Evolutionary conservation across 2,888 invertebrate species (phyloP), one percentile per base, ranked within the genome.

Genomic region (Laothoe populi): DNA sequence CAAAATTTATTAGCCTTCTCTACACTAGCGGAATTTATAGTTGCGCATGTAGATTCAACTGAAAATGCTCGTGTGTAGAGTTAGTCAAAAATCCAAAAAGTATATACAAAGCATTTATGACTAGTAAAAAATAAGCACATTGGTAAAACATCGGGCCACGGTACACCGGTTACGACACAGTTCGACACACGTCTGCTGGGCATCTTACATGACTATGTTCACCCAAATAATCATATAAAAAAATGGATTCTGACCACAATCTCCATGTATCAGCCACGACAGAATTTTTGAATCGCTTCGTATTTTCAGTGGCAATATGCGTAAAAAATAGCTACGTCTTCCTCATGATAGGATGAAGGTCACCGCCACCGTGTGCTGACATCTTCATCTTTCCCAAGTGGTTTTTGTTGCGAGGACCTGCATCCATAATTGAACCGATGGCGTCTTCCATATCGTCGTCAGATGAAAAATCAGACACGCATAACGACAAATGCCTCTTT

Each of bases 101-200:
- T 88, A 87, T 87, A 57, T 62, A 92, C 86, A 90, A 90, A 90
- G 79, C 79, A 83, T 90, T 88, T 87, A 90, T 89, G 89, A 90
- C 90, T 90, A 91, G 90, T 88, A 90, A 87, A 83, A n/a, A 85
- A 85, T 83, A 84, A 84, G 85, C 84, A 87, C 83, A 88, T 81
- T 83, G 81, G 75, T 82, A 81, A 79, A 79, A 81, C 76, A 81
- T 75, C 72, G 72, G 74, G 68, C 72, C 75, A 75, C 73, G 69
- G 72, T 70, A 73, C 77, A 72, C 72, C 75, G 70, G 73, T 77
- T 78, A 74, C 77, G 70, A 73, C 71, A 75, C 70, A 79, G 81
- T 83, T 83, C 80, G 77, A 75, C 82, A 85, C 82, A 81, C 77
- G 77, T 81, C 78, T 82, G 81, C 78, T 73, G 76, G 77, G 83